Evolutionary conservation across 2,113 vertebrate genomes (phyloP).

Genomic region (Notothenia coriiceps): DNA sequence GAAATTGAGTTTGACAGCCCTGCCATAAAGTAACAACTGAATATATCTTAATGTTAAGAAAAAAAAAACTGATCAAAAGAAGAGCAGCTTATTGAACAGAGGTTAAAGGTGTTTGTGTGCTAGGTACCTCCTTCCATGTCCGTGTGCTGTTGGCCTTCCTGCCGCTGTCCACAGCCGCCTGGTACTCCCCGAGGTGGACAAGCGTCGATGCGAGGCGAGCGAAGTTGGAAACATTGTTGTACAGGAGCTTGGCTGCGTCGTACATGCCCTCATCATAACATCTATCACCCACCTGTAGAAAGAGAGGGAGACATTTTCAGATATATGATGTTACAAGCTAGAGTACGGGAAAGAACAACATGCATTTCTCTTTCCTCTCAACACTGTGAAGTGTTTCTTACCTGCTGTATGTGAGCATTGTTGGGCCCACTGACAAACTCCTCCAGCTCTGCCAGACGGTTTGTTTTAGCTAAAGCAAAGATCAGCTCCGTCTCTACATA

Average conservation of each 20-base stretch:
- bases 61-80: too few species aligned
- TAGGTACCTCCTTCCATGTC: constrained; percentile 92
- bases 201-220: constrained; percentile 91
- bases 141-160: constrained; percentile 93
- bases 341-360: neutral
- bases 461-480: constrained; percentile 94
- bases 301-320: neutral
- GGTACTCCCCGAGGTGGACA: constrained; percentile 92
- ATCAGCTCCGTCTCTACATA: constrained; percentile 94
- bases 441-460: constrained; percentile 91
- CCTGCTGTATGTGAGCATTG: constrained; percentile 95
- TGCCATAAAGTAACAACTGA: too few species aligned
- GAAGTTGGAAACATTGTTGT: constrained; percentile 93
- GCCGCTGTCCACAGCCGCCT: constrained; percentile 93
- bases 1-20: too few species aligned
- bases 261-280: constrained; percentile 93
- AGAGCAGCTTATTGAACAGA: too few species aligned
- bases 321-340: neutral
- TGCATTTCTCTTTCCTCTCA: neutral
- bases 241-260: constrained; percentile 91
- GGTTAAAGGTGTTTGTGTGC: neutral
- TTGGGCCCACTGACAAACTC: constrained; percentile 93
- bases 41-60: too few species aligned
- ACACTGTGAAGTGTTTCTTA: constrained; percentile 54
- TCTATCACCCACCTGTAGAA: constrained; percentile 90